phyloP scores from a whole-genome alignment of 2,113 vertebrate species.

The Cyprinodon brontotheroides region DNA sequence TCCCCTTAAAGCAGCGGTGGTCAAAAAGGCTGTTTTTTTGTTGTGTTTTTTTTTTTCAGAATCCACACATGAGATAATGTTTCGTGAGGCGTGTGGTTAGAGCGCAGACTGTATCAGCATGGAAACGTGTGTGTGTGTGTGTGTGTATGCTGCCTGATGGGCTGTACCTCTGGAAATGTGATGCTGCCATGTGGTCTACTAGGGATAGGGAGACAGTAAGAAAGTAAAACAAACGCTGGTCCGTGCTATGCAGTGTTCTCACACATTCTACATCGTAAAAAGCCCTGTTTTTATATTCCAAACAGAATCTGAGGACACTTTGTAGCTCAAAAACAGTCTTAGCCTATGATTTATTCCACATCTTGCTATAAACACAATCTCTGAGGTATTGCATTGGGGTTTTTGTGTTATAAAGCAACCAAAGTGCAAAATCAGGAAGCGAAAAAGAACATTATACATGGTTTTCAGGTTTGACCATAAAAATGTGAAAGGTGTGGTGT shows the following conservation, averaged over 20 bases:
- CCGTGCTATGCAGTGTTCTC: background rate
- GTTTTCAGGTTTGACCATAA: background rate
- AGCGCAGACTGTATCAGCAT: conserved; percentile 58
- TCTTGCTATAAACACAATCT: background rate
- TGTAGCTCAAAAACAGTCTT: background rate
- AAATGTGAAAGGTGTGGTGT: background rate
- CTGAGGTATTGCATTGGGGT: too few relatives aligned
- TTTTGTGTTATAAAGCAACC: background rate
- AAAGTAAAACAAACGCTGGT: conserved; percentile 50
- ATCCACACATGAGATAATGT: conserved; percentile 73
- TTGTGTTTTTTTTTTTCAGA: conserved; percentile 46
- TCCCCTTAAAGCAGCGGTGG: conserved; percentile 74
- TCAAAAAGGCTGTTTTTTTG: conserved; percentile 64
- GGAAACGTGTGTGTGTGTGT: conserved; percentile 43
- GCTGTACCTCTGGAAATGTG: conserved; percentile 61
- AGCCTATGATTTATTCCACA: background rate
- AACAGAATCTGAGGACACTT: too few relatives aligned
- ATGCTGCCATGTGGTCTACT: conserved; percentile 51
- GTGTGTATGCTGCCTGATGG: conserved; percentile 46
- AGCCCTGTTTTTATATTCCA: background rate
- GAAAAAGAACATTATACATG: background rate
- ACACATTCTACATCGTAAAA: conserved; percentile 11
- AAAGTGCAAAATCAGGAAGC: background rate
- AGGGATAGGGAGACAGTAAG: conserved; percentile 39
- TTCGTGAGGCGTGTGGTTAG: conserved; percentile 66